Evolutionary conservation across 2,113 vertebrate genomes (phyloP).

Genomic region (Brienomyrus brachyistius): DNA sequence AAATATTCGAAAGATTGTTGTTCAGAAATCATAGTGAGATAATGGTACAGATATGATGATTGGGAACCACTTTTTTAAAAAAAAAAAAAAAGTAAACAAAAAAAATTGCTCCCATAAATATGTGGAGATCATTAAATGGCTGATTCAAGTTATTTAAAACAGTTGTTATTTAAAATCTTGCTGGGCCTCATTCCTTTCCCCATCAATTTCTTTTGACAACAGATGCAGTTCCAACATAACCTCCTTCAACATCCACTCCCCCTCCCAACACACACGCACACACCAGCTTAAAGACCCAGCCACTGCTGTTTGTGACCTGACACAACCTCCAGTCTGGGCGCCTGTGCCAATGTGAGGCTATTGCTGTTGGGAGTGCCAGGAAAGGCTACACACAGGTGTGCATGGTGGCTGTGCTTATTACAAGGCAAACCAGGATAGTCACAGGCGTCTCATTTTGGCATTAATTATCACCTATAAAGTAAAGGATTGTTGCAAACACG

Average conservation of each 20-base stretch:
- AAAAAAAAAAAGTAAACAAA: neutral
- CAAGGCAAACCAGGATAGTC: neutral
- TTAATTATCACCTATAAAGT: neutral
- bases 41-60: neutral
- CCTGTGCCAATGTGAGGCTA: neutral
- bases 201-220: neutral
- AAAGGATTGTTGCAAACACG: neutral
- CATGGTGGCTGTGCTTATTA: neutral
- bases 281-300: neutral
- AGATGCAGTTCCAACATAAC: neutral
- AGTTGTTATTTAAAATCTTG: neutral
- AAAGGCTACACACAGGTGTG: neutral
- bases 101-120: neutral
- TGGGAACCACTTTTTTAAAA: neutral
- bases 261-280: neutral
- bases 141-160: neutral
- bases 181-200: neutral
- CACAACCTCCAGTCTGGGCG: neutral
- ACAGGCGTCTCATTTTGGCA: neutral
- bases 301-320: conserved; percentile 3
- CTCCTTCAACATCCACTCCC: neutral
- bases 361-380: neutral
- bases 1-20: neutral
- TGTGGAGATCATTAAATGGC: neutral
- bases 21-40: neutral